phyloP scores from a whole-genome alignment of 1,140 invertebrate genomes.

The Calycopis cecrops region DNA sequence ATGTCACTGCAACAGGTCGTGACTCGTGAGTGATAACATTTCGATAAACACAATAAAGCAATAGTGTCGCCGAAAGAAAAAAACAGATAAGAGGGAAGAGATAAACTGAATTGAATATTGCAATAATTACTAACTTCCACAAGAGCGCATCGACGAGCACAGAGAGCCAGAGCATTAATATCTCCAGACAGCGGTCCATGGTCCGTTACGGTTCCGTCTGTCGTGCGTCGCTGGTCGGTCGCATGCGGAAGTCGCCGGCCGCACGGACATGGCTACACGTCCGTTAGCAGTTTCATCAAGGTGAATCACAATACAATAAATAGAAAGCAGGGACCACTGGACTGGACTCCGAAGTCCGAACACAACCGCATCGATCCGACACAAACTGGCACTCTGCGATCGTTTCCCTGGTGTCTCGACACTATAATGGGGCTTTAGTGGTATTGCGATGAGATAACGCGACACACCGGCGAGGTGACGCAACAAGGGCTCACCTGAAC shows the following conservation, averaged over 20 bases:
- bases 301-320: conserved; percentile 6
- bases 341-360: too few relatives aligned
- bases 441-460: conserved; percentile 19
- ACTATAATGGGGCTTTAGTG: too few relatives aligned
- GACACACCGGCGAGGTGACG: conserved; percentile 13
- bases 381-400: too few relatives aligned
- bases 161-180: conserved; percentile 38
- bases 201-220: conserved; percentile 1
- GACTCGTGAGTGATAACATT: too few relatives aligned
- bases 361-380: too few relatives aligned
- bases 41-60: too few relatives aligned
- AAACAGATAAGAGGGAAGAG: too few relatives aligned
- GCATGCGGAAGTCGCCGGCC: neutral
- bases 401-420: too few relatives aligned
- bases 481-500: conserved; percentile 55
- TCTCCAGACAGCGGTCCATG: conserved; percentile 36
- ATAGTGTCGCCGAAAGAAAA: too few relatives aligned
- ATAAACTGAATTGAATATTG: too few relatives aligned
- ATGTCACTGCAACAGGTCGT: too few relatives aligned
- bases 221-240: conserved; percentile 8
- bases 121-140: conserved; percentile 38
- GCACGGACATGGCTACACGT: neutral
- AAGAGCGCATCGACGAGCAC: conserved; percentile 29
- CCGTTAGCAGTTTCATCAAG: conserved; percentile 1
- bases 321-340: conserved; percentile 1